A percentile compares a stretch with the other conserved stretches of the same genome.
Conservation (phyloP, 2,113 vertebrate species). For the Micronycteris hirsuta region DNA sequence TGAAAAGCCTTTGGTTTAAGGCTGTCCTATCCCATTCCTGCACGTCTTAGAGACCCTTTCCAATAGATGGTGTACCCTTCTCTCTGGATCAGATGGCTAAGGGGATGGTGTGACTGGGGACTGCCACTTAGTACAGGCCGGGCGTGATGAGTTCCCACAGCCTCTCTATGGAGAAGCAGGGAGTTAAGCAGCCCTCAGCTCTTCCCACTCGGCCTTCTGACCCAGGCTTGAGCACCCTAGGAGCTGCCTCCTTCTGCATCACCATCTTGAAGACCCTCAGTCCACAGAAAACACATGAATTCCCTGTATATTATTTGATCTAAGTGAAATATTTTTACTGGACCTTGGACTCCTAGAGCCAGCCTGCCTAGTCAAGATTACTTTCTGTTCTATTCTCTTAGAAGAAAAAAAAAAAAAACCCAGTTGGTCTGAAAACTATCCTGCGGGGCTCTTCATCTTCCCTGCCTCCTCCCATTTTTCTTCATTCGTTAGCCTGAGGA, state of each 20-base stretch:
- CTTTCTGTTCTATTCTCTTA: neutral
- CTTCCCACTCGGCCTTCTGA: neutral
- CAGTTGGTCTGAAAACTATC: neutral
- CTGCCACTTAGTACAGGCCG: neutral
- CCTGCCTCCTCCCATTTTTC: neutral
- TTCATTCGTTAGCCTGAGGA: neutral
- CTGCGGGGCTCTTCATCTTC: neutral
- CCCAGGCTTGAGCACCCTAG: neutral
- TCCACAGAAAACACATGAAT: neutral
- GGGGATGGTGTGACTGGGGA: too few relatives aligned
- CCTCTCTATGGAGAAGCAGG: neutral
- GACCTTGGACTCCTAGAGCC: neutral
- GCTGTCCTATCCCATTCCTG: neutral
- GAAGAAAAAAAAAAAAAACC: neutral
- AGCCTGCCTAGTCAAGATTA: neutral
- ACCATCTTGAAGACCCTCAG: neutral
- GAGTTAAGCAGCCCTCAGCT: rapidly evolving
- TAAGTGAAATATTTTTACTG: neutral
- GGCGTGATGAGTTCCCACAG: too few relatives aligned
- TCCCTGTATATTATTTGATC: neutral
- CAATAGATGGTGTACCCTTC: neutral
- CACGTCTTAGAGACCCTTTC: neutral
- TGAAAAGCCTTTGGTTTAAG: neutral
- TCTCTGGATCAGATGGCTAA: neutral
- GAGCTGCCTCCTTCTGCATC: neutral